Evolutionary conservation across 2,797 vertebrate species (phyloP).

Genomic region (Sebastes hubbsi): DNA sequence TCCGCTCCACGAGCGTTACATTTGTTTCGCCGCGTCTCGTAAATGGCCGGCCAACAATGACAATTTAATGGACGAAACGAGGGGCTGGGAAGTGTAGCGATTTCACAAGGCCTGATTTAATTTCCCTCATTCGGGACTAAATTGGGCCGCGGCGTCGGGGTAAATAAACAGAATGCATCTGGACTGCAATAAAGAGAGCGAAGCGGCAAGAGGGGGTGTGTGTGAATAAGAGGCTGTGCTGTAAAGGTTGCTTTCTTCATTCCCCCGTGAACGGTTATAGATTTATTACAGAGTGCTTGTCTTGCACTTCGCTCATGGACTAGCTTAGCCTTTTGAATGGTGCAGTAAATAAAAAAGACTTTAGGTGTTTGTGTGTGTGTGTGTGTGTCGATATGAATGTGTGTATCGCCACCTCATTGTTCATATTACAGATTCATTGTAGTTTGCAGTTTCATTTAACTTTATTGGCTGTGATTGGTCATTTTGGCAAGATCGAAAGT

Average conservation of each 20-base stretch:
- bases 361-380: slow-evolving; percentile 5
- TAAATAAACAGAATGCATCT: slow-evolving; percentile 71
- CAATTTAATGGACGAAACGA: slow-evolving; percentile 68
- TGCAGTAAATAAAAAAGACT: slow-evolving; percentile 52
- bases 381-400: neutral
- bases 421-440: neutral
- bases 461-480: slow-evolving; percentile 6
- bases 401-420: neutral
- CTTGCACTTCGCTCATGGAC: slow-evolving; percentile 42
- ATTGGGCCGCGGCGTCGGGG: slow-evolving; percentile 60
- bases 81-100: slow-evolving; percentile 51
- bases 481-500: neutral
- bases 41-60: slow-evolving; percentile 67
- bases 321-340: slow-evolving; percentile 34
- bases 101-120: slow-evolving; percentile 73
- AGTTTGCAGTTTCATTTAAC: slow-evolving; percentile 9
- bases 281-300: slow-evolving; percentile 54
- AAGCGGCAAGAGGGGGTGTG: slow-evolving; percentile 16
- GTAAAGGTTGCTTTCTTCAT: slow-evolving; percentile 44
- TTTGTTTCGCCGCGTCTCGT: slow-evolving; percentile 61
- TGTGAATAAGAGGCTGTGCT: slow-evolving; percentile 49
- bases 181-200: slow-evolving; percentile 49
- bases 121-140: slow-evolving; percentile 67
- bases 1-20: slow-evolving; percentile 37
- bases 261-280: slow-evolving; percentile 47